Percentiles rank a stretch among this genome's conserved stretches.
Evolutionary conservation across 2,113 vertebrate species (phyloP).

Genomic region (Chelonoidis abingdonii): DNA sequence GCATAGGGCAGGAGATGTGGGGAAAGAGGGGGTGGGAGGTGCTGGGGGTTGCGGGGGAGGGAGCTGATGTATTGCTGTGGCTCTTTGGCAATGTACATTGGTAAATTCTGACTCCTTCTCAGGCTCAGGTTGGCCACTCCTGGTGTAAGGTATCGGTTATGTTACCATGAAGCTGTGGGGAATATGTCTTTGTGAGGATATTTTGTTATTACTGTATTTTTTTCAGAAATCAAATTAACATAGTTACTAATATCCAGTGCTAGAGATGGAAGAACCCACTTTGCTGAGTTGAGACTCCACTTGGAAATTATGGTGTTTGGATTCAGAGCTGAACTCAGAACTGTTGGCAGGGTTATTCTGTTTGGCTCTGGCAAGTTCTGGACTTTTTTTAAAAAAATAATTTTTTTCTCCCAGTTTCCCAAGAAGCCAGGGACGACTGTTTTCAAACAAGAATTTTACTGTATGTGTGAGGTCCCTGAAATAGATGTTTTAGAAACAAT

Average conservation of each 20-base stretch:
- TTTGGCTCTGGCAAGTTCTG: background rate
- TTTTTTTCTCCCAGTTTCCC: background rate
- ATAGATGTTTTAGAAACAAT: background rate
- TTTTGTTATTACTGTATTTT: background rate
- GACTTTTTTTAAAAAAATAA: background rate
- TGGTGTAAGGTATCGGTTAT: background rate
- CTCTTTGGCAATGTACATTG: too few relatives aligned
- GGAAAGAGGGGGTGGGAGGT: too few relatives aligned
- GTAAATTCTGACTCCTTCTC: too few relatives aligned
- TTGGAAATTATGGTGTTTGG: background rate
- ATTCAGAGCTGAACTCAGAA: background rate
- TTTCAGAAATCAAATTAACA: background rate
- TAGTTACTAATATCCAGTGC: background rate
- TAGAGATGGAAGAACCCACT: background rate
- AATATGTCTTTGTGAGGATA: background rate
- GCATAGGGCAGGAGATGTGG: too few relatives aligned
- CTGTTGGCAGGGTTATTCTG: background rate
- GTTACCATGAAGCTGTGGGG: background rate
- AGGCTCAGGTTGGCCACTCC: too few relatives aligned
- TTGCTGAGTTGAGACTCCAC: background rate
- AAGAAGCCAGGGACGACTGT: background rate
- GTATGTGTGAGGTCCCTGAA: too few relatives aligned
- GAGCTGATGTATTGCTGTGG: too few relatives aligned
- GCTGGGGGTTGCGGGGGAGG: too few relatives aligned
- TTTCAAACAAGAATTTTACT: background rate